A percentile compares a stretch with the other conserved stretches of the same genome.
These are phyloP conservation scores for Pelosia muscerda DNA, from an alignment of 2,888 invertebrate genomes.

Conservation along the genomic window DNA sequence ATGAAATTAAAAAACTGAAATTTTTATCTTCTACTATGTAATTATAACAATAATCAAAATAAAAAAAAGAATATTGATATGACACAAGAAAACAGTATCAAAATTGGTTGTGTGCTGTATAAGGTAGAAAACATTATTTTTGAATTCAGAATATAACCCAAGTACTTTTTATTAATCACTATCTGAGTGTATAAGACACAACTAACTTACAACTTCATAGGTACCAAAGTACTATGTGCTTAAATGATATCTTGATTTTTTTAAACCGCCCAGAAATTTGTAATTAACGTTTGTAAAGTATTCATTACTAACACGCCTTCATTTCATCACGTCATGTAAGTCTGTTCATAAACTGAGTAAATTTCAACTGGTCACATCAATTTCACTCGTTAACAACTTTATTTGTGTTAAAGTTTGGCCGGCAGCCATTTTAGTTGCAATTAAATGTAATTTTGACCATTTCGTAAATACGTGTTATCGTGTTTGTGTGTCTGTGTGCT, in stretches of 20 bases:
- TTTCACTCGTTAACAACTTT: conserved; percentile 55
- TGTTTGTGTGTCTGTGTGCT: conserved; percentile 21
- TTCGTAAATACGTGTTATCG: conserved; percentile 35
- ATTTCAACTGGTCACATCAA: conserved; percentile 50
- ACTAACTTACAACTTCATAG: not conserved
- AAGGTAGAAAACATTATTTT: not conserved
- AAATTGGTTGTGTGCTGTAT: not conserved
- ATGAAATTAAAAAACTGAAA: too few species aligned
- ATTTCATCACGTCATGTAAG: conserved; percentile 17
- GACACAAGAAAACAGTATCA: not conserved
- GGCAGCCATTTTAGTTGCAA: conserved; percentile 56
- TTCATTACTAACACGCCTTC: conserved; percentile 3
- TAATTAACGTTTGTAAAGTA: conserved; percentile 4
- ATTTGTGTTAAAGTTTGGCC: conserved; percentile 51
- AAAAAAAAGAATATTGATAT: not conserved
- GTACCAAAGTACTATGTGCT: not conserved
- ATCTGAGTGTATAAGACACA: too few species aligned
- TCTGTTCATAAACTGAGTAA: conserved; percentile 56
- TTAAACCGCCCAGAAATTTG: not conserved
- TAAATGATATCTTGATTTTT: not conserved
- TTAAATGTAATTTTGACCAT: conserved; percentile 56
- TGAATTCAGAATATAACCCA: too few species aligned
- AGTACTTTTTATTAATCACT: too few species aligned
- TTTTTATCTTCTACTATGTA: too few species aligned
- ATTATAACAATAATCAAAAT: too few species aligned